Evolutionary conservation across 1,140 invertebrate genomes (phyloP), one percentile per base, ranked within the genome.

Genomic region (Atta colombica): DNA sequence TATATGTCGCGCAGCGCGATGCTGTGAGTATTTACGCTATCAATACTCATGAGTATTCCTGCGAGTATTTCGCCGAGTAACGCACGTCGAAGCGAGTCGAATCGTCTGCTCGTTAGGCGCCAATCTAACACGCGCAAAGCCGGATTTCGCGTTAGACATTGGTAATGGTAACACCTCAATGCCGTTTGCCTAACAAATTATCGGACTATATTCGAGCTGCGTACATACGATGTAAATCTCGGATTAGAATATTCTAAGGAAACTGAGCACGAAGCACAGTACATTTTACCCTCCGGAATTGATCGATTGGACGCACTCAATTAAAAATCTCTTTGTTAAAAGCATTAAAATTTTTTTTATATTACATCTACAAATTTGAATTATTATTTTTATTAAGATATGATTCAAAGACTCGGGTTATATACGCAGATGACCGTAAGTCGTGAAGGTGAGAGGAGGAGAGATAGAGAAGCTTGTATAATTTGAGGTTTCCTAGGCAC

Each of bases 151-250:
- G 58, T 28, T 35, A 61, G 39, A 75, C 39, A n/a, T 31, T 3
- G 58, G 21, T 51, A 75, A 74, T 3, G 58, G 21, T 51, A 75
- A 74, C 55, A 49, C 63, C 49, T 80, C 45, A 8, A 31, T n/a
- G 25, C 80, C 25, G 55, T 82, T 82, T 82, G 68, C 80, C 14
- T 21, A 74, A 68, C 39, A 82, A 84, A 84, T 84, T 35, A 82
- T 74, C 39, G 28, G 69, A n/a, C 39, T 61, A 60, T 21, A 75
- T 75, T 81, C 77, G 65, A 21, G 65, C 28, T 10, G 45, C 65
- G 65, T 71, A 49, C 21, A 31, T 55, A 21, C 63, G n/a, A 35
- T 39, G 65, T 55, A 71, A 45, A 81, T 5, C 31, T 71, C 14
- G 77, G 77, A 81, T 81, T 81, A 81, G 18, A 16, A 69, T 35